Evolutionary conservation across 2,888 invertebrate genomes (phyloP).

Genomic region (Beris morrisii): DNA sequence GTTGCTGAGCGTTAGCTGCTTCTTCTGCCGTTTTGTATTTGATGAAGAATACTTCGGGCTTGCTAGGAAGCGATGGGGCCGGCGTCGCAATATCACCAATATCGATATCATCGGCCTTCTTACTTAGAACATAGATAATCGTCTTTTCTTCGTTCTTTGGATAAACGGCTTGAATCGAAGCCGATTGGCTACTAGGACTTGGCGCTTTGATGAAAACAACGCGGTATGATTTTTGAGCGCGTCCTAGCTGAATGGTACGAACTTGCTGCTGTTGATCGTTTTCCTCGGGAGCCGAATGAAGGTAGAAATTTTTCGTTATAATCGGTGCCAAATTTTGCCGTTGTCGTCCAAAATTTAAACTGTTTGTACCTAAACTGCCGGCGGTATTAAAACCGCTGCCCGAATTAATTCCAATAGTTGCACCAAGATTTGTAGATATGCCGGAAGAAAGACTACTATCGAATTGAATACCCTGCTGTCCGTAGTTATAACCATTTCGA

Average conservation of each 20-base stretch:
- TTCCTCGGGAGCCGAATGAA: constrained; percentile 43
- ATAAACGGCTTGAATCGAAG: constrained; percentile 50
- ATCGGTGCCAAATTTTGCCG: constrained; percentile 32
- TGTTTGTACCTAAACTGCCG: not conserved
- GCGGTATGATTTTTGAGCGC: constrained; percentile 54
- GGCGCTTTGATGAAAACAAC: constrained; percentile 56
- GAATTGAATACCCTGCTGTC: not conserved
- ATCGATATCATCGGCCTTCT: constrained; percentile 52
- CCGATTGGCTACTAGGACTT: constrained; percentile 48
- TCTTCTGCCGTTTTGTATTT: constrained; percentile 56
- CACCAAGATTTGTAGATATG: not conserved
- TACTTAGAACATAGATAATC: constrained; percentile 53
- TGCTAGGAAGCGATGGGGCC: constrained; percentile 49
- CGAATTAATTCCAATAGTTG: not conserved
- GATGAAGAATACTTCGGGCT: constrained; percentile 56
- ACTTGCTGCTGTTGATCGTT: constrained; percentile 32
- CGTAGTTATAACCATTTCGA: not conserved
- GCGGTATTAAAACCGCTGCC: not conserved
- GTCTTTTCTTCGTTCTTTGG: constrained; percentile 55
- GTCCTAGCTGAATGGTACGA: constrained; percentile 44
- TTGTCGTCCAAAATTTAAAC: not conserved
- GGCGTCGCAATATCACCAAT: constrained; percentile 50
- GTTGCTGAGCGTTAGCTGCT: constrained; percentile 53
- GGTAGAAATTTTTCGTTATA: constrained; percentile 40
- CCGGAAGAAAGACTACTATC: not conserved